Base-by-base conservation (phyloP, 2,797 vertebrate genomes). In the Enteromius thamalakanensis region DNA sequence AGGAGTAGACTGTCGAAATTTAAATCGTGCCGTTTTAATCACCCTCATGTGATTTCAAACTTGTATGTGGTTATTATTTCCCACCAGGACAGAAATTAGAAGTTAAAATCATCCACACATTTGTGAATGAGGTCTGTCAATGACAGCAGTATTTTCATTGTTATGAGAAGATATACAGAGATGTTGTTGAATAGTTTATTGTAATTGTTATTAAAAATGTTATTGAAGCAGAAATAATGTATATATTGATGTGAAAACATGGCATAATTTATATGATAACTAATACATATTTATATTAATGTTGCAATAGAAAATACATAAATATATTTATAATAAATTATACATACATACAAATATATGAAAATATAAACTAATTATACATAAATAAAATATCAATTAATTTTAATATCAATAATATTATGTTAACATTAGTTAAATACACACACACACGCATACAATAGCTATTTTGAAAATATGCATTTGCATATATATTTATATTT, bases 241-340 rank as follows among this genome's bases (percentile, higher is more conserved):
- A 49, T 47, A 15, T 14, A 47, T 4, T 47, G 42, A 11, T 45
- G 10, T 45, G 9, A 45, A 45, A 45, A 45, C 10, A 10, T 45
- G 10, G 11, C 9, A 42, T 10, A 42, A 2, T 7, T 10, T 47
- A 12, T 47, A 47, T 47, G 14, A 47, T 14, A 47, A 47, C 12
- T 12, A 47, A 47, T 3, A 3, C 3, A 47, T 47, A 14, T 47
- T 47, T 51, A 51, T 19, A 19, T 19, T 51, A 17, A 51, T 19
- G 2, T 51, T 51, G 17, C 19, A n/a, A 21, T n/a, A 55, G 5
- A n/a, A 55, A 55, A 55, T 10, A 3, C 9, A 3, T 9, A n/a
- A 55, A n/a, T 70, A 70, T 70, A 40, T 68, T 40, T n/a, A 12
- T n/a, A 40, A n/a, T 68, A 68, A 12, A 68, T 55, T 40, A 40